phyloP scores from a whole-genome alignment of 2,888 invertebrate genomes.

The Psylliodes chrysocephalus region DNA sequence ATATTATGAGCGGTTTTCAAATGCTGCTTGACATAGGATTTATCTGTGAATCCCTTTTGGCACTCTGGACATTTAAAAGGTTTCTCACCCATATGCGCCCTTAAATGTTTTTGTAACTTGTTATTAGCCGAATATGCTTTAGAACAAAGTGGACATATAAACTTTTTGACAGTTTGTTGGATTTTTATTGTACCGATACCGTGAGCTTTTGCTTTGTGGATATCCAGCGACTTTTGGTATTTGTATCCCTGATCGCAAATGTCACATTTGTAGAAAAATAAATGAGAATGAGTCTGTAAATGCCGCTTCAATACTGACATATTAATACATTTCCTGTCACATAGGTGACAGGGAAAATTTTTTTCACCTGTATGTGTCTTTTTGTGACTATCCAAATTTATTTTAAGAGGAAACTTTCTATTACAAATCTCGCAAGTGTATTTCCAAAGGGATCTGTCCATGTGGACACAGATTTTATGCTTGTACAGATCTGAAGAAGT shows the following conservation, averaged over 20 bases:
- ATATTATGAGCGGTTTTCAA: conserved; percentile 65
- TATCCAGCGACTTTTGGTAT: conserved; percentile 65
- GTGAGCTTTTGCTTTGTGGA: conserved; percentile 68
- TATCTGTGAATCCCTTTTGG: conserved; percentile 62
- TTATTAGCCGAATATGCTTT: conserved; percentile 57
- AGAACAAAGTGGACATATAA: conserved; percentile 58
- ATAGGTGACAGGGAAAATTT: conserved; percentile 58
- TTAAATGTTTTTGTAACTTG: conserved; percentile 57
- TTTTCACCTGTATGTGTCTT: conserved; percentile 59
- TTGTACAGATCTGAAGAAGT: conserved; percentile 59
- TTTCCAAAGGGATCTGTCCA: conserved; percentile 56
- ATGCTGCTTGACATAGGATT: conserved; percentile 68
- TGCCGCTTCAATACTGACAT: conserved; percentile 55
- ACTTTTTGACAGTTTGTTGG: conserved; percentile 66
- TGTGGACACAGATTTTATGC: conserved; percentile 59
- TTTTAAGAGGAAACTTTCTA: conserved; percentile 57
- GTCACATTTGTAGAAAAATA: conserved; percentile 60
- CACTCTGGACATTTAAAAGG: conserved; percentile 57
- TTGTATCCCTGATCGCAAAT: conserved; percentile 68
- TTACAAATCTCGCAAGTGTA: conserved; percentile 56
- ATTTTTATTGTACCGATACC: conserved; percentile 62
- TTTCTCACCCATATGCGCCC: conserved; percentile 56
- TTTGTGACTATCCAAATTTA: conserved; percentile 56
- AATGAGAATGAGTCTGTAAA: conserved; percentile 56
- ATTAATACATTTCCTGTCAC: conserved; percentile 56